A percentile compares a stretch with the other conserved stretches of the same genome.
phyloP scores from a whole-genome alignment of 2,797 vertebrate genomes.

The Chelidonichthys spinosus region DNA sequence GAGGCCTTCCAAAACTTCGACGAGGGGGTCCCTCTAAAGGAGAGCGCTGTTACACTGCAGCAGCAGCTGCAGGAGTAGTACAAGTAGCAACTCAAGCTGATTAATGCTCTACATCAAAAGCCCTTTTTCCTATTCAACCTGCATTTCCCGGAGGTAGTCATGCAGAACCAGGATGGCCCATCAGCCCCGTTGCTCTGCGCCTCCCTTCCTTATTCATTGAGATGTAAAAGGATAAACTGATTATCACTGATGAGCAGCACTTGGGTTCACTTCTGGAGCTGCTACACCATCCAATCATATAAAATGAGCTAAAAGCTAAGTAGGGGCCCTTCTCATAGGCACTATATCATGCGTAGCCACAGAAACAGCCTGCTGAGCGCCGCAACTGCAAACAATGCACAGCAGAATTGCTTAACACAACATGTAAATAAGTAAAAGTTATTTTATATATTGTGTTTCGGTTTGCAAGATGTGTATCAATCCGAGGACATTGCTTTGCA shows the following conservation, averaged over 20 bases:
- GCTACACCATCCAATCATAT: constrained; percentile 86
- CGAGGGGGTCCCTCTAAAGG: constrained; percentile 92
- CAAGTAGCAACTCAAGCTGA: constrained; percentile 61
- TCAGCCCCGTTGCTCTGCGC: constrained; percentile 31
- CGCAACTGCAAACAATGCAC: constrained; percentile 5
- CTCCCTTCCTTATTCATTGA: constrained; percentile 50
- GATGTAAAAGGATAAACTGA: constrained; percentile 72
- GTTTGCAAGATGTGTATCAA: background rate
- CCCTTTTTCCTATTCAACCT: constrained; percentile 69
- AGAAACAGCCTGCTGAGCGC: constrained; percentile 4
- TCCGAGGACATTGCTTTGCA: background rate
- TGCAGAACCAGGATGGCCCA: constrained; percentile 68
- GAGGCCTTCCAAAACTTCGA: constrained; percentile 98
- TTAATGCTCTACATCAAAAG: constrained; percentile 88
- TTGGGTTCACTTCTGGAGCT: constrained; percentile 38
- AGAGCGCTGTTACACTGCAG: constrained; percentile 80
- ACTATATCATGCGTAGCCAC: constrained; percentile 3
- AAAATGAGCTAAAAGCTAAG: constrained; percentile 89
- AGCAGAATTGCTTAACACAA: background rate
- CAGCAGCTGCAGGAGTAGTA: constrained; percentile 43
- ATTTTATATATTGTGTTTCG: background rate
- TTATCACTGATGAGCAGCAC: constrained; percentile 66
- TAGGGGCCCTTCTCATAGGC: constrained; percentile 60
- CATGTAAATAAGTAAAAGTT: background rate
- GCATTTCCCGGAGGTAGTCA: constrained; percentile 64